Base-by-base conservation (phyloP, 2,888 invertebrate genomes). In the Macrosiphum euphorbiae region DNA sequence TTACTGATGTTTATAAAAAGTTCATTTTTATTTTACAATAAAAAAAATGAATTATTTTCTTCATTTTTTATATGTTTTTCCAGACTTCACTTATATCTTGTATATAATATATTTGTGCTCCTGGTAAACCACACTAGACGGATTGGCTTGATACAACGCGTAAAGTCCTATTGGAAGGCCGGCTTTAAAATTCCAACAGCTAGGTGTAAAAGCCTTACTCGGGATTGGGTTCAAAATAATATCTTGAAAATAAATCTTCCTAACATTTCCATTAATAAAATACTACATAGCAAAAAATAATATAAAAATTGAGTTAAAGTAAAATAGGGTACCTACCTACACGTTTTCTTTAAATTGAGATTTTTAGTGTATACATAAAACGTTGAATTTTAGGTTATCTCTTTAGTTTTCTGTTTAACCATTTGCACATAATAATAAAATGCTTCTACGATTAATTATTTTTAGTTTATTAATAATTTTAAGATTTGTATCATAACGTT, bases 221-320 rank as follows among this genome's bases (percentile, higher is more conserved):
- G 35, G 41, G 41, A 84, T 78, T 90, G 50, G 78, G 26, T 78
- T 41, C 5, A 50, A 90, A 90, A 78, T 26, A 90, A 52, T 41
- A 41, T 52, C 26, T 78, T 16, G 24, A 41, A 90, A 90, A 90
- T 90, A 52, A 78, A 90, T 84, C 90, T 90, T 90, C 52, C 13
- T 26, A 58, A 58, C 26, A 41, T 88, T 88, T 58, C 41, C 41
- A 35, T 41, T 88, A 41, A 47, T 58, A 88, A 88, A 41, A 41
- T 58, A 13, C 16, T 26, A 78, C 20, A 11, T 87, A 85, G 35
- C 20, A 35, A 58, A 88, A 88, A 55, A 88, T 24, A 88, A 58
- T 41, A 13, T 55, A 58, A 58, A 58, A 88, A 58, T 58, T 41
- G 88, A 88, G 55, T 88, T 26, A 44, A 44, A 85, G 26, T 58